phyloP scores from a whole-genome alignment of 2,888 invertebrate species.

The Myopa tessellatipennis region DNA sequence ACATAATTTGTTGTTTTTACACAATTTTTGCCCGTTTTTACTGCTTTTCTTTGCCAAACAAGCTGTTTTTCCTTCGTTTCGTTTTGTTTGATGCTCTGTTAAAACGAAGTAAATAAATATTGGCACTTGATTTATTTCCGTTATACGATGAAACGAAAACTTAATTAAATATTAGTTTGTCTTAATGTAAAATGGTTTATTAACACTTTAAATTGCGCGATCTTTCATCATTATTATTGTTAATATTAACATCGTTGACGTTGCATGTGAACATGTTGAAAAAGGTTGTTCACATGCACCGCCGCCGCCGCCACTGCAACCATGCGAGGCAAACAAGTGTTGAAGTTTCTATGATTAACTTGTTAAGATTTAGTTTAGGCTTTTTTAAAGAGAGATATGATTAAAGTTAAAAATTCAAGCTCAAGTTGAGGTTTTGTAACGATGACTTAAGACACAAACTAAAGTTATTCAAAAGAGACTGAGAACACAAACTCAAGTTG shows the following conservation, averaged over 20 bases:
- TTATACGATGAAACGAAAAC: neutral
- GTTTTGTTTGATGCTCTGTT: conserved; percentile 27
- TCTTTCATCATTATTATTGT: neutral
- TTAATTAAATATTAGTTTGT: neutral
- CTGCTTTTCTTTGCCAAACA: neutral
- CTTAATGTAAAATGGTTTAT: neutral
- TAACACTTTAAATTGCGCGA: neutral
- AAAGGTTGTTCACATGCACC: neutral
- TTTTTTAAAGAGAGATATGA: neutral
- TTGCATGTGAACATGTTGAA: neutral
- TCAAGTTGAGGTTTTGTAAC: neutral
- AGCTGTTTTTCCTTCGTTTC: conserved; percentile 2
- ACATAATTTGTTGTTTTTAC: neutral
- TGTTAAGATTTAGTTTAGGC: neutral
- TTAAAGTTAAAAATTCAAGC: neutral
- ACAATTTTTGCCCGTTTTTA: neutral
- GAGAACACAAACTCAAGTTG: conserved; percentile 24
- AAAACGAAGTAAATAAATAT: conserved; percentile 29
- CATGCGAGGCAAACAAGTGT: neutral
- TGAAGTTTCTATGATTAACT: neutral
- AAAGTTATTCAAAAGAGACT: neutral
- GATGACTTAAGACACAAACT: conserved; percentile 33
- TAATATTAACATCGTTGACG: neutral
- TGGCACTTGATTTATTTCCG: neutral
- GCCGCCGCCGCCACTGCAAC: too few relatives aligned